A percentile compares a stretch with the other conserved stretches of the same genome.
phyloP scores from a whole-genome alignment of 2,113 vertebrate species.

The Sminthopsis crassicaudata region DNA sequence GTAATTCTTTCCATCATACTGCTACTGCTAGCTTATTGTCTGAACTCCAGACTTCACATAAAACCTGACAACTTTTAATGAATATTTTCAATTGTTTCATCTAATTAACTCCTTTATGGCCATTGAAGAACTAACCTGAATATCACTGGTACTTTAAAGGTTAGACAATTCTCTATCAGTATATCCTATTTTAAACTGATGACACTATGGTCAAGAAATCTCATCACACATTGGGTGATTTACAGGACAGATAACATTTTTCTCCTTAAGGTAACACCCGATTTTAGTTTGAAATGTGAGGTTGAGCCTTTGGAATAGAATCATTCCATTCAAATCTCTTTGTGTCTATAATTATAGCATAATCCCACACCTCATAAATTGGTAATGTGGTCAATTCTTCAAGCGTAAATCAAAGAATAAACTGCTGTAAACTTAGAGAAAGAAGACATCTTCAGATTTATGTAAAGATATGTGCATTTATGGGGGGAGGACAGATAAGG shows the following conservation, averaged over 20 bases:
- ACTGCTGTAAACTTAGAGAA: not conserved
- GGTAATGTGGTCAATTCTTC: not conserved
- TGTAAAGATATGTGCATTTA: not conserved
- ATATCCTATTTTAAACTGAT: not conserved
- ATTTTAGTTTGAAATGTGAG: not conserved
- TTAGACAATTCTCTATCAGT: not conserved
- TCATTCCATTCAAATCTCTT: not conserved
- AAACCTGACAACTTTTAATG: not conserved
- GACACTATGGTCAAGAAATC: not conserved
- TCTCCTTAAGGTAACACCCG: not conserved
- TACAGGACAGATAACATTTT: not conserved
- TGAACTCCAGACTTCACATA: not conserved
- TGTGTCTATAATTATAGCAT: not conserved
- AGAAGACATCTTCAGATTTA: not conserved
- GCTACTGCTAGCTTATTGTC: not conserved
- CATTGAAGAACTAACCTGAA: not conserved
- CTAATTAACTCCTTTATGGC: not conserved
- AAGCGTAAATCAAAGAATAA: not conserved
- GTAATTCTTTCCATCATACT: slow-evolving; percentile 43
- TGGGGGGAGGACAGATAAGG: not conserved
- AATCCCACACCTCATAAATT: not conserved
- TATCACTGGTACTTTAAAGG: not conserved
- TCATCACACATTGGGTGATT: not conserved
- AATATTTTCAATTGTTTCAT: not conserved
- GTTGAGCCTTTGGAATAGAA: not conserved